Conservation (phyloP, 2,888 invertebrate genomes). For the Lagria hirta region DNA sequence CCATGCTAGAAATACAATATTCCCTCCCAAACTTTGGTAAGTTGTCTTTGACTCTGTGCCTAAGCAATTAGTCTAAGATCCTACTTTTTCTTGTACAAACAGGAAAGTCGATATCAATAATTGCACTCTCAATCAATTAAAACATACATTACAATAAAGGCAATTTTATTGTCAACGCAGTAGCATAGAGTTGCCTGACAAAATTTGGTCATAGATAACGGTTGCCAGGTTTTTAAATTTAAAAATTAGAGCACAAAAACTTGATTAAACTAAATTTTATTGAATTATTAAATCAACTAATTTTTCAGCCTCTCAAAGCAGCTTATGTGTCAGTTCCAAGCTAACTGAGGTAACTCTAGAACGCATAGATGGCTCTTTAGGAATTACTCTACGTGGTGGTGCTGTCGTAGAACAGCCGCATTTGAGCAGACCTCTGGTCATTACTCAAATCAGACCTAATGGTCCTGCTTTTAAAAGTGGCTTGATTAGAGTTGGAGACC, state of each 20-base stretch:
- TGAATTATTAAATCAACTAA: slow-evolving; percentile 8
- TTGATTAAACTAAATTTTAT: no score
- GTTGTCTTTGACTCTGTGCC: no score
- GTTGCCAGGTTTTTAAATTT: no score
- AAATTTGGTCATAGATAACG: no score
- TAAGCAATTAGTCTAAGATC: no score
- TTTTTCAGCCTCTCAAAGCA: slow-evolving; percentile 66
- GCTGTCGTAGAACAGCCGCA: slow-evolving; percentile 65
- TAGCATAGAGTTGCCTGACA: no score
- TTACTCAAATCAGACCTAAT: slow-evolving; percentile 85
- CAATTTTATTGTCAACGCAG: no score
- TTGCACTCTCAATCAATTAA: no score
- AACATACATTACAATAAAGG: no score
- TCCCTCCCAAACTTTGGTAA: slow-evolving; percentile 79
- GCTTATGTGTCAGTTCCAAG: slow-evolving; percentile 73
- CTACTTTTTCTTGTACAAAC: no score
- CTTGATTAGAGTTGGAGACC: slow-evolving; percentile 86
- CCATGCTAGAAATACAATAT: slow-evolving; percentile 82
- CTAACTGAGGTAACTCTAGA: slow-evolving; percentile 79
- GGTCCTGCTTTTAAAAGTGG: slow-evolving; percentile 91
- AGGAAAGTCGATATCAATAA: no score
- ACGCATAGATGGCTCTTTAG: slow-evolving; percentile 79
- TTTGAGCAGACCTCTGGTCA: slow-evolving; percentile 74
- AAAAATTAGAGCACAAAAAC: no score
- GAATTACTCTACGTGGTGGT: slow-evolving; percentile 85